These are phyloP conservation scores for Folsomia manolachei DNA, from an alignment of 2,888 invertebrate genomes.

Conservation along the genomic window DNA sequence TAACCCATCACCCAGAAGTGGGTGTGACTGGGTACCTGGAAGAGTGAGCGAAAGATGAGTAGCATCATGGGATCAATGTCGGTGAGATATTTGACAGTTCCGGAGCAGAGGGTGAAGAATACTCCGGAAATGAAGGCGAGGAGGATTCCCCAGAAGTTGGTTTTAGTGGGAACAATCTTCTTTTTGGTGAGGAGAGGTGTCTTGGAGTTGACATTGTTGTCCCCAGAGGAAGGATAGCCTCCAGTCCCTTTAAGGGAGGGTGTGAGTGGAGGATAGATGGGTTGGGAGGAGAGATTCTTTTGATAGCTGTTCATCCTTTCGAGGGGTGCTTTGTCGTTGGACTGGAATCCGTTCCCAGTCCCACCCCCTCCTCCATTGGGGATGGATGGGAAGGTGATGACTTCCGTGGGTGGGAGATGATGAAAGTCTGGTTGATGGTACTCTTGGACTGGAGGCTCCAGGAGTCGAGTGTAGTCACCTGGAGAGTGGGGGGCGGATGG, in stretches of 20 bases:
- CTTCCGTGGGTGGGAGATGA: too few relatives aligned
- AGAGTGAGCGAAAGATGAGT: constrained; percentile 54
- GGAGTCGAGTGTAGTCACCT: too few relatives aligned
- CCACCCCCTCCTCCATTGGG: not conserved
- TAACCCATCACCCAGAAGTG: too few relatives aligned
- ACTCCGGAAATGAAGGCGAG: constrained; percentile 57
- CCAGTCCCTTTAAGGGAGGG: not conserved
- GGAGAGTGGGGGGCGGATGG: too few relatives aligned
- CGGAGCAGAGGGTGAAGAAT: constrained; percentile 57
- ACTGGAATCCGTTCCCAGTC: constrained; percentile 20
- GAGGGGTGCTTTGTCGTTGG: not conserved
- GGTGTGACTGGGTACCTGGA: constrained; percentile 53
- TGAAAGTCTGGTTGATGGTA: too few relatives aligned
- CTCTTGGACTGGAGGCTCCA: too few relatives aligned
- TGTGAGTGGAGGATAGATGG: constrained; percentile 44
- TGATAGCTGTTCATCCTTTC: not conserved
- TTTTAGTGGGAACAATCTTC: constrained; percentile 46
- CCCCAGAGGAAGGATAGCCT: too few relatives aligned
- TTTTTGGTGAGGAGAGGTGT: constrained; percentile 44
- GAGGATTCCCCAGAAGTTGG: constrained; percentile 53
- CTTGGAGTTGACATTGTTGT: too few relatives aligned
- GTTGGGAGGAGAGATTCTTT: constrained; percentile 6
- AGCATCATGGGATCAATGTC: constrained; percentile 57
- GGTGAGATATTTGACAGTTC: constrained; percentile 55
- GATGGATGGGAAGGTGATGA: constrained; percentile 37